A percentile compares a stretch with the other conserved stretches of the same genome.
These are phyloP conservation scores for Drosophila fulvimacula DNA, from an alignment of 2,888 invertebrate species.

Conservation along the genomic window DNA sequence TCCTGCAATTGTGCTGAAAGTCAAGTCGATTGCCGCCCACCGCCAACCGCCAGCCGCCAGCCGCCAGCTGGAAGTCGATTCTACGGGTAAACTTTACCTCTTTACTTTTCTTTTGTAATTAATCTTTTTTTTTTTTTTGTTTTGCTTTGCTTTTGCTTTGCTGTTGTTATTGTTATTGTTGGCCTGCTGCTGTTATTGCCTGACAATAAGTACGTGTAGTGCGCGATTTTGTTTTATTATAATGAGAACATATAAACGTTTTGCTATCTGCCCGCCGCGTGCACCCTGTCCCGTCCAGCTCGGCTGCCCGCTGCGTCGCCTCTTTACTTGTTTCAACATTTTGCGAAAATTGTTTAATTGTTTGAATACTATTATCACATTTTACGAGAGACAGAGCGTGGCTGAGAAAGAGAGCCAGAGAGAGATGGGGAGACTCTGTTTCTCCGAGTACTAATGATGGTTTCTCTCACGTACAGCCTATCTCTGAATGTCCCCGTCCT, in stretches of 20 bases:
- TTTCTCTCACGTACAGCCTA: slow-evolving; percentile 33
- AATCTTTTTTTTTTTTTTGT: slow-evolving; percentile 58
- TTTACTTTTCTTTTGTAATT: slow-evolving; percentile 71
- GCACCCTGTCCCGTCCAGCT: neutral
- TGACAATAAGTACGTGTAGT: slow-evolving; percentile 64
- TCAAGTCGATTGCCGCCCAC: slow-evolving; percentile 33
- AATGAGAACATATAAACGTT: slow-evolving; percentile 77
- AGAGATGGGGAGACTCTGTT: slow-evolving; percentile 5
- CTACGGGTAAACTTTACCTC: slow-evolving; percentile 74
- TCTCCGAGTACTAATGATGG: slow-evolving; percentile 5
- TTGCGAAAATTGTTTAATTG: slow-evolving; percentile 78
- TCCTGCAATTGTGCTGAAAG: slow-evolving; percentile 58
- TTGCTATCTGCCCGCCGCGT: slow-evolving; percentile 58
- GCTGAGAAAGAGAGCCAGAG: slow-evolving; percentile 1
- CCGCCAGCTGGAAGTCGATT: slow-evolving; percentile 67
- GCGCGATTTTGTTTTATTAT: slow-evolving; percentile 76
- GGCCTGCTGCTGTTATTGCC: slow-evolving; percentile 46
- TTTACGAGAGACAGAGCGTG: slow-evolving; percentile 33
- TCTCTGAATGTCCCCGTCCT: slow-evolving; percentile 12
- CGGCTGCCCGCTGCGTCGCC: slow-evolving; percentile 13
- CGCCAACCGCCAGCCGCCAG: slow-evolving; percentile 46
- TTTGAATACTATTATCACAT: slow-evolving; percentile 79
- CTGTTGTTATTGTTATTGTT: slow-evolving; percentile 18
- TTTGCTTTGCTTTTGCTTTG: slow-evolving; percentile 9
- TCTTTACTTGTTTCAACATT: slow-evolving; percentile 67